Conservation (phyloP, 2,113 vertebrate genomes). For the Channa maculata region DNA sequence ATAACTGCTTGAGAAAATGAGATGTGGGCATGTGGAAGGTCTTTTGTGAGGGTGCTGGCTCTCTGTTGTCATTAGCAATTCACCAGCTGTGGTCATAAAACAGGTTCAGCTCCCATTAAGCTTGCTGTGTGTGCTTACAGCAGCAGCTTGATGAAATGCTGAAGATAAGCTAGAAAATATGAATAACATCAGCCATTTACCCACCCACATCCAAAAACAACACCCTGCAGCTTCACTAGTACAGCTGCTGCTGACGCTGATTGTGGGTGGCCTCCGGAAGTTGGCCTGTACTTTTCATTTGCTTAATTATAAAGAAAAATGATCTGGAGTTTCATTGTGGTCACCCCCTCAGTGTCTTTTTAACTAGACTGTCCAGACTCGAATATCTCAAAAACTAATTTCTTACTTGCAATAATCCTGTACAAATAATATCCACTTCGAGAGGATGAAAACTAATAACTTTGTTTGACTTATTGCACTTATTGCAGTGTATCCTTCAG, state of each 20-base stretch:
- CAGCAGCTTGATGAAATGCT: conserved; percentile 26
- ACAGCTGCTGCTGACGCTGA: conserved; percentile 53
- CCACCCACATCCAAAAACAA: conserved; percentile 49
- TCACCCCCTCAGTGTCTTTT: background rate
- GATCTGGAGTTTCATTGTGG: conserved; percentile 8
- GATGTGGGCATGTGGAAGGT: conserved; percentile 4
- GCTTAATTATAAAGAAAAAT: conserved; percentile 42
- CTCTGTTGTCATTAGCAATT: conserved; percentile 26
- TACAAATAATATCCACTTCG: too few relatives aligned
- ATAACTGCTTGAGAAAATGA: conserved; percentile 39
- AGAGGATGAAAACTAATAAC: too few relatives aligned
- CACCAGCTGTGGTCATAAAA: conserved; percentile 56
- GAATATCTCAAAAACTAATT: too few relatives aligned
- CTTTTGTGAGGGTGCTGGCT: conserved; percentile 26
- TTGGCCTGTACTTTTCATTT: conserved; percentile 36
- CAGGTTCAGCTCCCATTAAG: conserved; percentile 47
- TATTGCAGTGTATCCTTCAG: too few relatives aligned
- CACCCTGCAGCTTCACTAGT: conserved; percentile 35
- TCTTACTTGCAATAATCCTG: too few relatives aligned
- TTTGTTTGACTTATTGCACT: too few relatives aligned
- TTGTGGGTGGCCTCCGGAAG: conserved; percentile 48
- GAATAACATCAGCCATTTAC: conserved; percentile 53
- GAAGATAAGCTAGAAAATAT: conserved; percentile 51
- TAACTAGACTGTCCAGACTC: background rate
- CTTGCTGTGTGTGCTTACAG: conserved; percentile 26